Evolutionary conservation across 2,113 vertebrate genomes (phyloP).

Genomic region (Cervus canadensis): DNA sequence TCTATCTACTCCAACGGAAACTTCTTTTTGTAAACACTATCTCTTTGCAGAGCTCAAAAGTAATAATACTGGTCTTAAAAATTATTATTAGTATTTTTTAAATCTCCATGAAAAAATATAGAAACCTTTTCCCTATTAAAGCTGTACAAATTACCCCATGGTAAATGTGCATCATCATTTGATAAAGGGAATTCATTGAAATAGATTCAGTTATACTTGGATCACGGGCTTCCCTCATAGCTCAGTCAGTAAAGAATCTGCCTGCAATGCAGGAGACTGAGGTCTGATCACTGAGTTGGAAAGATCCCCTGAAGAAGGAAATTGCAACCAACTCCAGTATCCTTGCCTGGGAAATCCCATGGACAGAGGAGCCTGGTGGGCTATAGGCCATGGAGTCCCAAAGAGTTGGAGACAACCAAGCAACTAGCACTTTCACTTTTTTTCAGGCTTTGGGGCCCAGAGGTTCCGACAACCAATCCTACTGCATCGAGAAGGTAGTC

Average conservation of each 20-base stretch:
- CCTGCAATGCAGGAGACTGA: not conserved
- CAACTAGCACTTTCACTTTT: not conserved
- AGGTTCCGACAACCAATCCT: not conserved
- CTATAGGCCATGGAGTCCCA: not conserved
- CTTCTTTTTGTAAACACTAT: not conserved
- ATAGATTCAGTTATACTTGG: not conserved
- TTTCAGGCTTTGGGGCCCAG: not conserved
- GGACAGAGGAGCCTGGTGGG: not conserved
- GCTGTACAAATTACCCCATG: not conserved
- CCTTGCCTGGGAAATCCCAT: not conserved
- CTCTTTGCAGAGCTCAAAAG: not conserved
- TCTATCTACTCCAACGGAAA: not conserved
- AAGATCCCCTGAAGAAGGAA: not conserved
- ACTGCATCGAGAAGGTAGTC: not conserved
- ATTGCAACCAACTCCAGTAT: not conserved
- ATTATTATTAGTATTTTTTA: not conserved
- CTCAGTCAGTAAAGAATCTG: not conserved
- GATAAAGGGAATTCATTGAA: not conserved
- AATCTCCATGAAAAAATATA: not conserved
- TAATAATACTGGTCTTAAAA: not conserved
- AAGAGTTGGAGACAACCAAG: not conserved
- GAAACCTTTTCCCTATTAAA: not conserved
- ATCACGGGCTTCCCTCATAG: not conserved
- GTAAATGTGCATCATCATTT: not conserved
- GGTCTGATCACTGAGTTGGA: not conserved